Percentiles rank a stretch among this genome's conserved stretches.
Evolutionary conservation across 2,797 vertebrate species (phyloP).

Genomic region (Pipistrellus kuhlii): DNA sequence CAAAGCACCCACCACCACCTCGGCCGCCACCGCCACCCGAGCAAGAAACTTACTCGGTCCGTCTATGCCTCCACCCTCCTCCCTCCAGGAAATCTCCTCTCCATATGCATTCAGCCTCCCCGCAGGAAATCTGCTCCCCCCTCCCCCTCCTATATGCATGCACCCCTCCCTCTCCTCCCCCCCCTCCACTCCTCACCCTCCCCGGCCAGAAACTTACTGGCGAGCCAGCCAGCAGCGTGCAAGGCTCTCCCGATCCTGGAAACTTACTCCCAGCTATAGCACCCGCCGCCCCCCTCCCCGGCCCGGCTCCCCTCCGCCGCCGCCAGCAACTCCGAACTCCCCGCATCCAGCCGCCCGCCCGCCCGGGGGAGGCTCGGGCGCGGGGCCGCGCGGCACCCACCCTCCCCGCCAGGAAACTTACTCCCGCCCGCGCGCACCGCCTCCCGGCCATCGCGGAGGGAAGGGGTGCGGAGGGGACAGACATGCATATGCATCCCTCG

Average conservation of each 20-base stretch:
- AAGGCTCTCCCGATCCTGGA: conserved; percentile 75
- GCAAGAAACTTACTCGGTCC: conserved; percentile 83
- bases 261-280: conserved; percentile 80
- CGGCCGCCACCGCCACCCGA: conserved; percentile 70
- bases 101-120: conserved; percentile 83
- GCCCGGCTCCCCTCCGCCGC: conserved; percentile 72
- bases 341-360: conserved; percentile 73
- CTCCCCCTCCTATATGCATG: conserved; percentile 76
- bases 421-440: conserved; percentile 83
- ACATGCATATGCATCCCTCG: conserved; percentile 82
- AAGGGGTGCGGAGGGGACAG: conserved; percentile 80
- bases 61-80: conserved; percentile 79
- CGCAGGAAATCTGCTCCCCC: conserved; percentile 84
- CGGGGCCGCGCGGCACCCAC: conserved; percentile 78
- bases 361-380: conserved; percentile 78
- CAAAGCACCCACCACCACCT: conserved; percentile 69
- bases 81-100: conserved; percentile 84
- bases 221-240: conserved; percentile 51
- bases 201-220: conserved; percentile 81
- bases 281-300: conserved; percentile 72
- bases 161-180: conserved; percentile 75
- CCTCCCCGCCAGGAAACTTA: conserved; percentile 84
- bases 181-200: conserved; percentile 62
- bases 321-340: conserved; percentile 78
- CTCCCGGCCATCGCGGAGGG: conserved; percentile 78